Evolutionary conservation across 92 coral and sea anemone genomes (phyloP), one percentile per base, ranked within the genome.

Genomic region (Anthopleura xanthogrammica): DNA sequence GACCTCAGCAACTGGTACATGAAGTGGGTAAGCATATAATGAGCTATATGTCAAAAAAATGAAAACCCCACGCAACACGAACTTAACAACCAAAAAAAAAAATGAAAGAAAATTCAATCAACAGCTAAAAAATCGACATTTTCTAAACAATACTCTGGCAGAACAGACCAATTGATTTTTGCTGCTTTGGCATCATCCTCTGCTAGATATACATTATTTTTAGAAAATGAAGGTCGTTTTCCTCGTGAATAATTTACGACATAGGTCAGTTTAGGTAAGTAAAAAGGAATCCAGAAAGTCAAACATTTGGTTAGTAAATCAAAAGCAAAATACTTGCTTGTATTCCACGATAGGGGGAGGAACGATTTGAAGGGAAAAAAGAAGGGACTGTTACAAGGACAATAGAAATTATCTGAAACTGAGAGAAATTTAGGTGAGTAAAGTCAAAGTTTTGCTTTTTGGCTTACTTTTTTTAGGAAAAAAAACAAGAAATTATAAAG

Each of bases 211-310:
- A 71, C 7, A 9, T 58, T 58, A 41, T 39, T 80, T 19, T 65
- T 60, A 11, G 36, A 7, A 80, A 60, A 65, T 62, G 12, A 41
- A 12, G 46, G 75, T 43, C 56, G 50, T 9, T 68, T 22, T 36
- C 13, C 16, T 68, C 29, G 52, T 81, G 65, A 81, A 81, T 81
- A 46, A 68, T 70, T 81, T 68, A 68, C 71, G 23, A 52, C 77
- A 41, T 81, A 81, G 73, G 84, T 81, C 50, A 81, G 77, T 81
- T 81, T 50, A 81, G 84, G 66, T 81, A 75, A 81, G 77, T 50
- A 14, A 46, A 52, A 76, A 68, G 84, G 84, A 81, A 81, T 81
- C 77, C 65, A 10, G 48, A 22, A 81, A 68, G 42, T 11, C 42
- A 68, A 23, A 68, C 74, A 68, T 68, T 68, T 36, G 74, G 41